Evolutionary conservation across 1,140 invertebrate species (phyloP), one percentile per base, ranked within the genome.

Genomic region (Zaprionus taronus): DNA sequence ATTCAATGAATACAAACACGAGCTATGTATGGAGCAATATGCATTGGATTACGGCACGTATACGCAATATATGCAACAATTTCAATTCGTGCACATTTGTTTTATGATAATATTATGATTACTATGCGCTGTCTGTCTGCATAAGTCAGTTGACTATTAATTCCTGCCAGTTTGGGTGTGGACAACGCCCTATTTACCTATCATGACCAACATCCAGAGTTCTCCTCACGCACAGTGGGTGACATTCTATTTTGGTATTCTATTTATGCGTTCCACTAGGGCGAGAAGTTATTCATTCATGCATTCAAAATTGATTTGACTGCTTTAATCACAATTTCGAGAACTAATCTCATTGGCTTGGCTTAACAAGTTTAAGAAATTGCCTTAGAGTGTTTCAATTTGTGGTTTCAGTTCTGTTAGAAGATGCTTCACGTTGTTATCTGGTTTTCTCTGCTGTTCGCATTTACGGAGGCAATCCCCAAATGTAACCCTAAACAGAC

Each of bases 21-120:
- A 38, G 38, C 26, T 6, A 28, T 28, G 26, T 28, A 6, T 28
- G 6, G 7, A 11, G 4, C 9, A 3, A 11, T 11, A 11, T 34
- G 31, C 36, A 24, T 12, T 20, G 73, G 60, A 71, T 44, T 31
- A 71, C 73, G 36, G 41, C 41, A 75, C 72, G 72, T 75, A 70
- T 70, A 58, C 60, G 44, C 51, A 75, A 75, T 75, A 64, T 58
- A 58, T 60, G 44, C 31, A 75, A 75, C 60, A 64, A 57, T 71
- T 75, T 53, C 22, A 65, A 60, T 75, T 71, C 41, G 70, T 69
- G 49, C 34, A 61, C 66, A 70, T 73, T 80, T 80, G 72, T 72
- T 80, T 74, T 72, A 81, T 80, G 75, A 71, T 67, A 72, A 85
- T 86, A 80, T 69, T 72, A 83, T 83, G 72, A 83, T 80, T 15